These are phyloP conservation scores for Camponotus fellah DNA, from an alignment of 2,888 invertebrate genomes.

Conservation along the genomic window DNA sequence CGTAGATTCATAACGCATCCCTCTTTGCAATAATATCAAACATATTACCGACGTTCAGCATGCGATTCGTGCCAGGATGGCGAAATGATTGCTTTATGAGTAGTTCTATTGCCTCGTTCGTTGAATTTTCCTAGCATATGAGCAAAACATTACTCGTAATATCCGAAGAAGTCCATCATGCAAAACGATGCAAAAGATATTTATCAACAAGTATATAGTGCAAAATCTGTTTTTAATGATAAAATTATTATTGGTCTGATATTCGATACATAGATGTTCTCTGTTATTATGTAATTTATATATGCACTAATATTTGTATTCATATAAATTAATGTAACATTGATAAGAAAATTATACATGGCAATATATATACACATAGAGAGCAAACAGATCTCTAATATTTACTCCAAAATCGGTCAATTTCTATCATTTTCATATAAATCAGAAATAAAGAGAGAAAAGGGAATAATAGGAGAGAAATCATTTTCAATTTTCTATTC, in stretches of 20 bases:
- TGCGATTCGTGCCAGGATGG: slow-evolving; percentile 59
- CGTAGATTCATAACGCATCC: slow-evolving; percentile 61
- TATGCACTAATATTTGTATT: background rate
- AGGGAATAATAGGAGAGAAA: background rate
- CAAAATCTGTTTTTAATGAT: slow-evolving; percentile 58
- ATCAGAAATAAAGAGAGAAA: background rate
- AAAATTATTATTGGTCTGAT: slow-evolving; percentile 22
- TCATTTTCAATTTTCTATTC: background rate
- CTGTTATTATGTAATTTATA: background rate
- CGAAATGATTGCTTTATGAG: slow-evolving; percentile 75
- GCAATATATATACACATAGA: too few relatives aligned
- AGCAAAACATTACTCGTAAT: slow-evolving; percentile 68
- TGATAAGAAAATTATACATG: background rate
- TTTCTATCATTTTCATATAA: background rate
- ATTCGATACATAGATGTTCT: background rate
- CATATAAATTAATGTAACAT: slow-evolving; percentile 2
- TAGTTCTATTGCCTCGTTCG: slow-evolving; percentile 49
- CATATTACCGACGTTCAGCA: slow-evolving; percentile 59
- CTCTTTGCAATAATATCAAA: slow-evolving; percentile 64
- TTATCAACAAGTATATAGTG: slow-evolving; percentile 16
- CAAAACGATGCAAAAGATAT: slow-evolving; percentile 47
- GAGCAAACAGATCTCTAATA: background rate
- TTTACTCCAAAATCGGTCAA: background rate
- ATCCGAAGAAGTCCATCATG: background rate
- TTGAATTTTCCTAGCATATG: slow-evolving; percentile 57